Conservation (phyloP, 2,888 invertebrate species). For the Cephus pygmeus region DNA sequence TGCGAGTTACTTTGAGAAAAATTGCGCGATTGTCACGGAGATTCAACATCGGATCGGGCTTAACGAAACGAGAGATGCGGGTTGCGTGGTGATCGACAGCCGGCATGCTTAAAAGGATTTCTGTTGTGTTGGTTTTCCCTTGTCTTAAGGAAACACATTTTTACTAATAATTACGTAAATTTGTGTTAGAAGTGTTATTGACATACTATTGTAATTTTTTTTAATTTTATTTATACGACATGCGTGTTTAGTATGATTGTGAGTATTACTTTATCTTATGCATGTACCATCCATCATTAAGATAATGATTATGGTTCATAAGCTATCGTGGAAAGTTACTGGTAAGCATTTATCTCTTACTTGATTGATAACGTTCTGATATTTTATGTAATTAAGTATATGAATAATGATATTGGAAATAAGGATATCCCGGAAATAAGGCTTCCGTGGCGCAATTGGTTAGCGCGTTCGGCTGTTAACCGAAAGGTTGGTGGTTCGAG, state of each 20-base stretch:
- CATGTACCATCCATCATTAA: background rate
- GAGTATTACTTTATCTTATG: background rate
- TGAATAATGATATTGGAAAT: background rate
- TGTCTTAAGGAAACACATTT: background rate
- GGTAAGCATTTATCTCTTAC: background rate
- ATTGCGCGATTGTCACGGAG: background rate
- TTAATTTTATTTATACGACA: background rate
- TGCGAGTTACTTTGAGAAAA: background rate
- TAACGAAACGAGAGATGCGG: background rate
- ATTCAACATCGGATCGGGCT: background rate
- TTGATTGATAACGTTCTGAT: background rate
- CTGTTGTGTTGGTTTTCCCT: background rate
- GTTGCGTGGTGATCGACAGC: background rate
- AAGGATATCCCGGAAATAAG: background rate
- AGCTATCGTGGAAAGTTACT: background rate
- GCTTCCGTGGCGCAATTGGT: constrained; percentile 94
- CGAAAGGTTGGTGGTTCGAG: constrained; percentile 99
- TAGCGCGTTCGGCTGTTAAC: constrained; percentile 99
- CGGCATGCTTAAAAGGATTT: background rate
- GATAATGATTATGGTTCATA: background rate
- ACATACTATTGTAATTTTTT: background rate
- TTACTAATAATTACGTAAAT: background rate
- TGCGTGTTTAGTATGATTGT: background rate
- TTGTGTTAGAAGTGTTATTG: background rate
- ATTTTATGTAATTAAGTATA: background rate